Base-by-base conservation (phyloP, 2,888 invertebrate species). In the Scaptomyza caliginosa region DNA sequence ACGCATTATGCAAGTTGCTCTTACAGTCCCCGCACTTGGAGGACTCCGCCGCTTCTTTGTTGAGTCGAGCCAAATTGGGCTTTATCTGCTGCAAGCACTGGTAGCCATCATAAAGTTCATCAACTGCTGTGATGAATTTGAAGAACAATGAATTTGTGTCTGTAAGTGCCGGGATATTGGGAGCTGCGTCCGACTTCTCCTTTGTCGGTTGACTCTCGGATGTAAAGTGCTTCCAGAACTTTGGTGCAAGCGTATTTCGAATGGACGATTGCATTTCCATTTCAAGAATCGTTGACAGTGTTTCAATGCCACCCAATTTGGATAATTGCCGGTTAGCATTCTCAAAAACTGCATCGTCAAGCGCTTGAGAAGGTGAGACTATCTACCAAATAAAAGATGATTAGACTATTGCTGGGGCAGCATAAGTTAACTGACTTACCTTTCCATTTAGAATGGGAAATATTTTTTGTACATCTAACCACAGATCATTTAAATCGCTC, bases 11-110 rank as follows among this genome's bases (percentile, higher is more conserved):
- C 16, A 89, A 13, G 2, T 73, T 63, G 17, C 72, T 68, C 34
- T 76, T 79, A 87, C 8, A 94, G 93, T 11, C 95, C 93, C 85
- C 94, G 92, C 21, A 95, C 92, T 43, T 59, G 39, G 6, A 46
- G 16, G 19, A 21, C 2, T 23, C 28, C 8, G 17, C 13, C 0
- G 23, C 16, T 34, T 32, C 67, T 23, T 73, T 75, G 43, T 60
- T 77, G 8, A 90, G 62, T 1, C 68, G 28, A 10, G 74, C 51
- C 1, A 91, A 26, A 0, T 87, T 70, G 0, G 78, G 71, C 4
- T 89, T 62, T 5, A 89, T 69, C 16, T 81, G 73, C 16, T 76
- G 58, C 3, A 88, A 50, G 45, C 77, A 77, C 11, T 78, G 67
- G 62, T 84, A 91, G 36, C 81, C 84, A 2, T 75, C 69, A 52